Percentiles rank a stretch among this genome's conserved stretches.
Conservation (phyloP, 2,888 invertebrate genomes). For the Drosophila imparisetae region DNA sequence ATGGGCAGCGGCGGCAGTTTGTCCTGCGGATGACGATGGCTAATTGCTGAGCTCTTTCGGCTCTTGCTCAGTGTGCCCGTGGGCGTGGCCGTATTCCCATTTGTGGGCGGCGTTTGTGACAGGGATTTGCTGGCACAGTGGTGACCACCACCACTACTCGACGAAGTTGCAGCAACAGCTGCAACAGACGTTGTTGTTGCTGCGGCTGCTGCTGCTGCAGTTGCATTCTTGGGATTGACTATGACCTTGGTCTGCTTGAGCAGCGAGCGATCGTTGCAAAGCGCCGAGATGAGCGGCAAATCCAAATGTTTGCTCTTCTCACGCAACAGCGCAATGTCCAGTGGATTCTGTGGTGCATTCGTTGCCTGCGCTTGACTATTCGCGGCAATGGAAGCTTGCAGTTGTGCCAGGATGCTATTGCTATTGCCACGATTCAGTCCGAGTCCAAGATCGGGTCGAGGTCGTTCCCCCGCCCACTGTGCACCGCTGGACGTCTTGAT, state of each 20-base stretch:
- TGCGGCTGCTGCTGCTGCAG: slow-evolving; percentile 29
- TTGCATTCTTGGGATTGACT: slow-evolving; percentile 89
- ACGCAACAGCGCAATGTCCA: slow-evolving; percentile 93
- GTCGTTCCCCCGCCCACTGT: slow-evolving; percentile 83
- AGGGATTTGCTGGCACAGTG: slow-evolving; percentile 51
- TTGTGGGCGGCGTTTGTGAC: slow-evolving; percentile 25
- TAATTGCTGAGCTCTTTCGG: slow-evolving; percentile 86
- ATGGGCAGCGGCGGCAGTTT: slow-evolving; percentile 89
- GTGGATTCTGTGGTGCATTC: slow-evolving; percentile 80
- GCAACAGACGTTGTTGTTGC: slow-evolving; percentile 5
- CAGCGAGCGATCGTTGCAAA: slow-evolving; percentile 96
- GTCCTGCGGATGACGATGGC: slow-evolving; percentile 91
- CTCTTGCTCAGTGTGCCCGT: slow-evolving; percentile 83
- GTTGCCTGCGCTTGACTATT: slow-evolving; percentile 45
- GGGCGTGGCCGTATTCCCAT: slow-evolving; percentile 48
- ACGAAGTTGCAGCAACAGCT: slow-evolving; percentile 1
- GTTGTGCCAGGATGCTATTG: slow-evolving; percentile 80
- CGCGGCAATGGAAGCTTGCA: slow-evolving; percentile 79
- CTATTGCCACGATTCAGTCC: slow-evolving; percentile 66
- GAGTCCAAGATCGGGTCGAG: slow-evolving; percentile 72
- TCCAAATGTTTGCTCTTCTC: slow-evolving; percentile 96
- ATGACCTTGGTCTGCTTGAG: slow-evolving; percentile 95
- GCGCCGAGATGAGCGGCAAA: slow-evolving; percentile 95
- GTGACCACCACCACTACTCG: slow-evolving; percentile 16
- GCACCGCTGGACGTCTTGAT: slow-evolving; percentile 82